Evolutionary conservation across 35 echinoderm and acorn worm species (phyloP).

Genomic region (Strongylocentrotus purpuratus): DNA sequence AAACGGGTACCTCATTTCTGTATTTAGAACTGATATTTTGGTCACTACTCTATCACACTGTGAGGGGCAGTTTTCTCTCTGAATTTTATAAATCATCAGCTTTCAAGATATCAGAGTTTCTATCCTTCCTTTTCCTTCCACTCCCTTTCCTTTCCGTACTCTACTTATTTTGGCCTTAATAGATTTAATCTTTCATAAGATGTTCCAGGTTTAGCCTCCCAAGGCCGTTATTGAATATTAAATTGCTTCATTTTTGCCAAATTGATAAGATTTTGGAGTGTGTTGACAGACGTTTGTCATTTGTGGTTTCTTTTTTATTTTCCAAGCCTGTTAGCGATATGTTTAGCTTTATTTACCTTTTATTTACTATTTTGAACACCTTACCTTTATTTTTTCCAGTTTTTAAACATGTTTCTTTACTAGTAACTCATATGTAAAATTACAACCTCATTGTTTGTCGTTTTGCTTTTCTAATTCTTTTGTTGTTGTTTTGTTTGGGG

Average conservation of each 20-base stretch:
- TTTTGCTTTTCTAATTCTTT: too few species aligned
- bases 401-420: too few species aligned
- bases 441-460: too few species aligned
- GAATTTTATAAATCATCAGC: background rate
- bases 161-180: background rate
- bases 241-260: background rate
- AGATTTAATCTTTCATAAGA: background rate
- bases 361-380: too few species aligned
- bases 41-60: background rate
- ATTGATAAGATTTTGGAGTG: background rate
- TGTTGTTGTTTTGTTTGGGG: too few species aligned
- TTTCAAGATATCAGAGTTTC: background rate
- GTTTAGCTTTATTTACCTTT: too few species aligned
- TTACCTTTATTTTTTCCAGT: too few species aligned
- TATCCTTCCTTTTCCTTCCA: conserved; percentile 11
- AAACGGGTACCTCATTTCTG: background rate
- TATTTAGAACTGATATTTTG: background rate
- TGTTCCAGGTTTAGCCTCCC: background rate
- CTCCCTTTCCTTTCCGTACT: background rate
- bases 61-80: background rate
- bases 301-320: background rate
- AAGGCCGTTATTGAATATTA: background rate
- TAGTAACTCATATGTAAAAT: too few species aligned
- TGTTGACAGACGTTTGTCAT: background rate
- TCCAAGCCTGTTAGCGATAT: too few species aligned